Evolutionary conservation across 1,140 invertebrate genomes (phyloP).

Genomic region (Carcinoscorpius rotundicauda): DNA sequence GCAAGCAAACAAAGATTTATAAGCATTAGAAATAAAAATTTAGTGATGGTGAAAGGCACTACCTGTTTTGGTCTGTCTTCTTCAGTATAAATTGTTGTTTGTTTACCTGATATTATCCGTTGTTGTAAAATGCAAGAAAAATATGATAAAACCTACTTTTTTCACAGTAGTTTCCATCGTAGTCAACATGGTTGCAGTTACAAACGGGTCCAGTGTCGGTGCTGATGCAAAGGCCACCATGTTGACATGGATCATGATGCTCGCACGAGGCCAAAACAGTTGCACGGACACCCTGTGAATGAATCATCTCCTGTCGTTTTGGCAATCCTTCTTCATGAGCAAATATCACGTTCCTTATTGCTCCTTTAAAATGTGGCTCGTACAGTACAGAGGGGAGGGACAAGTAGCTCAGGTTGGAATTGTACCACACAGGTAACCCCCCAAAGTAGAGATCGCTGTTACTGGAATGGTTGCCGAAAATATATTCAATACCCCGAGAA

Average conservation of each 20-base stretch:
- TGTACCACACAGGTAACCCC: slow-evolving; percentile 78
- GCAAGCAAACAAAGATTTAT: too few relatives aligned
- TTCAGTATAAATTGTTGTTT: too few relatives aligned
- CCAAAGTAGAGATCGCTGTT: slow-evolving; percentile 87
- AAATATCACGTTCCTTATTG: slow-evolving; percentile 73
- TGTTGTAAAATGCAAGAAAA: too few relatives aligned
- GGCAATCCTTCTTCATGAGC: slow-evolving; percentile 54
- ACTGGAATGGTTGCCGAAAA: slow-evolving; percentile 64
- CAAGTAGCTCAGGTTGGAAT: slow-evolving; percentile 63
- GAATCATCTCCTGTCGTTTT: slow-evolving; percentile 49
- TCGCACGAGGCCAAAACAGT: slow-evolving; percentile 64
- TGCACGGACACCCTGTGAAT: slow-evolving; percentile 52
- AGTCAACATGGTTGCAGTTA: slow-evolving; percentile 80
- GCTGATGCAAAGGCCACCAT: slow-evolving; percentile 85
- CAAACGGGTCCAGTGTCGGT: slow-evolving; percentile 85
- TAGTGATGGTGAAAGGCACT: too few relatives aligned
- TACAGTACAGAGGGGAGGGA: slow-evolving; percentile 79
- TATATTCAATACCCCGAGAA: slow-evolving; percentile 27
- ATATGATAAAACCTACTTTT: slow-evolving; percentile 51
- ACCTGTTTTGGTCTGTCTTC: too few relatives aligned
- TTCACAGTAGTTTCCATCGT: slow-evolving; percentile 82
- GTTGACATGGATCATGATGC: slow-evolving; percentile 75
- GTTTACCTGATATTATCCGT: too few relatives aligned
- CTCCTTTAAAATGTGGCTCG: slow-evolving; percentile 73
- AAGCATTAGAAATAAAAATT: too few relatives aligned